Base-by-base conservation (phyloP, 1,140 invertebrate species). In the Drosophila tristis region DNA sequence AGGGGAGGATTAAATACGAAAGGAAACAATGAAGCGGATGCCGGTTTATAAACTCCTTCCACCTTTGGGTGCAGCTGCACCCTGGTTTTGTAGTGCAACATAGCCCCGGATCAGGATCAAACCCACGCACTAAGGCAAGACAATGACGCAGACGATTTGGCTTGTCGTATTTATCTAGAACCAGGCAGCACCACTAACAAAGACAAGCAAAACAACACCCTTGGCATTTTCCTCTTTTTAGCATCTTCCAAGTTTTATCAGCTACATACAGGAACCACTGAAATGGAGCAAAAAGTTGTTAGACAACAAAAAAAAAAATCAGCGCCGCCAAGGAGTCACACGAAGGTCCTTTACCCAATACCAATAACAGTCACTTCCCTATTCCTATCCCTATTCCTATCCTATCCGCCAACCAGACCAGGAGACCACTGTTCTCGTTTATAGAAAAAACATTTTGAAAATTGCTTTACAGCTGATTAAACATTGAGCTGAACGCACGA, bases 71-170 rank as follows among this genome's bases (percentile, higher is more conserved):
- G 58, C 82, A 87, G 84, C 82, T 87, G 82, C 78, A 89, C 57
- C 23, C 23, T 50, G 58, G 59, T 58, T 82, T 76, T 67, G 51
- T 76, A 79, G 51, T 62, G 61, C 68, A 62, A 43, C 43, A 56
- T n/a, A 43, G 25, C 42, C 29, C 57, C 35, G 72, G 62, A 80
- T 53, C 53, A 70, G 77, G 60, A 80, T 71, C 63, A 67, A 66
- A 62, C 63, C 66, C 78, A 86, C 82, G 82, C 80, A 80, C 68
- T 74, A 15, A 39, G 59, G 67, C 74, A 76, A 74, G 49, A 80
- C 86, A 90, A 90, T 90, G 90, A 90, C 78, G 65, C 86, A 90
- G 86, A 90, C 86, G 86, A 90, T 90, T 90, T 85, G 86, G 75
- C 86, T 85, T 74, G 61, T 50, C 64, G 78, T 72, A 63, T 53